Conservation (phyloP, 2,888 invertebrate species). For the Nephrotoma appendiculata region DNA sequence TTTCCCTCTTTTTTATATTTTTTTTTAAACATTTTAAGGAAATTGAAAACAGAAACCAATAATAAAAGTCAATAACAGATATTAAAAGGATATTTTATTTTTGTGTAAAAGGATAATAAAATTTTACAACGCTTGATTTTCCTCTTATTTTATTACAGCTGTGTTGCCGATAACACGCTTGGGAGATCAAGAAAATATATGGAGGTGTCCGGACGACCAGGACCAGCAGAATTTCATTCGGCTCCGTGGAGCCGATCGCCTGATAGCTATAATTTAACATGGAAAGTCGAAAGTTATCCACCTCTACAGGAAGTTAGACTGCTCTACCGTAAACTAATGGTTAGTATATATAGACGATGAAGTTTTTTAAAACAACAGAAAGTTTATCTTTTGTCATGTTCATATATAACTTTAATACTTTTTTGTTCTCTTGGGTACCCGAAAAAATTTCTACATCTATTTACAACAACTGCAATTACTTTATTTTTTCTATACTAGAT, state of each 20-base stretch:
- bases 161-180: conserved; percentile 53
- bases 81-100: not conserved
- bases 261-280: conserved; percentile 48
- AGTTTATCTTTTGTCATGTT: too few species aligned
- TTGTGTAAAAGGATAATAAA: not conserved
- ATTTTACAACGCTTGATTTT: not conserved
- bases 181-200: conserved; percentile 54
- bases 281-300: conserved; percentile 58
- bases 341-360: conserved; percentile 21
- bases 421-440: not conserved
- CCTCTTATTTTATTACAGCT: conserved; percentile 32
- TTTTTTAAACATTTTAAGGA: not conserved
- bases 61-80: not conserved
- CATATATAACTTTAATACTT: too few species aligned
- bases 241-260: conserved; percentile 45
- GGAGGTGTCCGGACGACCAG: conserved; percentile 55
- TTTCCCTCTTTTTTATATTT: too few species aligned
- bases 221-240: conserved; percentile 52
- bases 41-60: not conserved
- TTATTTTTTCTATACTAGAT: conserved; percentile 33
- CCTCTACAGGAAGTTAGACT: conserved; percentile 54
- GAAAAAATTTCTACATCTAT: conserved; percentile 15
- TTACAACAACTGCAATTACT: conserved; percentile 12
- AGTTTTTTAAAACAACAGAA: not conserved
- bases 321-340: conserved; percentile 52